phyloP scores from a whole-genome alignment of 2,888 invertebrate species.

The Lepidochrysops patricia region DNA sequence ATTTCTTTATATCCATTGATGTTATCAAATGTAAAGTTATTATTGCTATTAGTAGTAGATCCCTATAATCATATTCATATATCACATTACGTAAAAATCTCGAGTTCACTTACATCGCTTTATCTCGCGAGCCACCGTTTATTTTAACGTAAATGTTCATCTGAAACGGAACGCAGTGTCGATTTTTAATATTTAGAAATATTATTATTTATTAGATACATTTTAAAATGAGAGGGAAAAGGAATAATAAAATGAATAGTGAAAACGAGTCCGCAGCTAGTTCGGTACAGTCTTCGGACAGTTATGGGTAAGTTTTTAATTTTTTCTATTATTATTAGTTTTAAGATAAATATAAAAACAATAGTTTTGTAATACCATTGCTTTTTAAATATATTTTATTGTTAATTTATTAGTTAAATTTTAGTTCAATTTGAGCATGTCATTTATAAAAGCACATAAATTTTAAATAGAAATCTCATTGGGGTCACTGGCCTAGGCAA shows the following conservation, averaged over 20 bases:
- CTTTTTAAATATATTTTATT: too few relatives aligned
- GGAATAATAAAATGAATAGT: conserved; percentile 25
- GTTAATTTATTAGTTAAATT: too few relatives aligned
- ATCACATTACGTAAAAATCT: conserved; percentile 16
- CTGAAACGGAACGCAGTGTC: neutral
- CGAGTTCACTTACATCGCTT: conserved; percentile 22
- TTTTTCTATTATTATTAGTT: too few relatives aligned
- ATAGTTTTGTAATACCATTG: too few relatives aligned
- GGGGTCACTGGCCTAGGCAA: too few relatives aligned
- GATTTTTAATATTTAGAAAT: conserved; percentile 13
- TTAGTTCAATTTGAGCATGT: neutral
- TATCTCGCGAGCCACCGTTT: conserved; percentile 14
- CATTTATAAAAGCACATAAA: neutral
- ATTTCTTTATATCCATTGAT: neutral
- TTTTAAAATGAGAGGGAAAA: conserved; percentile 36
- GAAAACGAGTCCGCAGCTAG: conserved; percentile 42
- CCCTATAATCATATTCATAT: conserved; percentile 13
- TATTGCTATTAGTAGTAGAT: conserved; percentile 13
- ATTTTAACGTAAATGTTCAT: conserved; percentile 16
- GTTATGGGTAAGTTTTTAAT: conserved; percentile 44
- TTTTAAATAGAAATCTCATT: neutral
- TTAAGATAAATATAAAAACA: too few relatives aligned
- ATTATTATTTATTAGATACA: conserved; percentile 7
- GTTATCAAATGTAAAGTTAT: neutral
- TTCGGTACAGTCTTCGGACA: conserved; percentile 46